A percentile compares a stretch with the other conserved stretches of the same genome.
These are phyloP conservation scores for Epinotia demarniana DNA, from an alignment of 2,888 invertebrate genomes.

Conservation along the genomic window DNA sequence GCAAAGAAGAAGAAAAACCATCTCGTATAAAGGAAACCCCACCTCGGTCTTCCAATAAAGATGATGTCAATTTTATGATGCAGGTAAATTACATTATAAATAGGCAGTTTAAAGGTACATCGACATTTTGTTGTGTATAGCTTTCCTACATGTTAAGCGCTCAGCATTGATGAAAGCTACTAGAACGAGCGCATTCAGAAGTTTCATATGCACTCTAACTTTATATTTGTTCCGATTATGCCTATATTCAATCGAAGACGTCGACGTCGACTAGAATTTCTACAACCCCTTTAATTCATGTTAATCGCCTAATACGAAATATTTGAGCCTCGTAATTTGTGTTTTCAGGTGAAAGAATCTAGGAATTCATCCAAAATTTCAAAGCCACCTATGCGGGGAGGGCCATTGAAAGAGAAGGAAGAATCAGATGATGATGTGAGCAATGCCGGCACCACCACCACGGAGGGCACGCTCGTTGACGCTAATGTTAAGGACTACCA, in stretches of 20 bases:
- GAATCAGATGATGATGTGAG: slow-evolving; percentile 84
- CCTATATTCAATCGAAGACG: background rate
- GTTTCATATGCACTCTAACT: background rate
- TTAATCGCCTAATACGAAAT: background rate
- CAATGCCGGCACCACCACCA: slow-evolving; percentile 86
- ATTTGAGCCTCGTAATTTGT: background rate
- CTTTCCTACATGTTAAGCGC: no score
- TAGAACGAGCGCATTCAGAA: no score
- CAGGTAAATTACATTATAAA: slow-evolving; percentile 64
- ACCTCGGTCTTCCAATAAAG: slow-evolving; percentile 63
- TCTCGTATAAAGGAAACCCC: slow-evolving; percentile 64
- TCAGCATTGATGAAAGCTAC: no score
- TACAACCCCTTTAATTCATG: no score
- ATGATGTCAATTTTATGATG: slow-evolving; percentile 80
- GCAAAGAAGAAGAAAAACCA: slow-evolving; percentile 77
- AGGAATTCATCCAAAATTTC: slow-evolving; percentile 61
- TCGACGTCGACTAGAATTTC: background rate
- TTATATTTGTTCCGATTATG: background rate
- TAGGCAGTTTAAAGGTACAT: no score
- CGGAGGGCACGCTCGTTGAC: slow-evolving; percentile 88
- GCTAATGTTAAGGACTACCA: slow-evolving; percentile 85
- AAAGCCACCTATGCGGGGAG: slow-evolving; percentile 77
- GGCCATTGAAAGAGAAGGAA: slow-evolving; percentile 74
- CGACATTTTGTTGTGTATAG: no score
- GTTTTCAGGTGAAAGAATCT: slow-evolving; percentile 73